phyloP scores from a whole-genome alignment of 2,113 vertebrate genomes.

The Aptenodytes forsteri region DNA sequence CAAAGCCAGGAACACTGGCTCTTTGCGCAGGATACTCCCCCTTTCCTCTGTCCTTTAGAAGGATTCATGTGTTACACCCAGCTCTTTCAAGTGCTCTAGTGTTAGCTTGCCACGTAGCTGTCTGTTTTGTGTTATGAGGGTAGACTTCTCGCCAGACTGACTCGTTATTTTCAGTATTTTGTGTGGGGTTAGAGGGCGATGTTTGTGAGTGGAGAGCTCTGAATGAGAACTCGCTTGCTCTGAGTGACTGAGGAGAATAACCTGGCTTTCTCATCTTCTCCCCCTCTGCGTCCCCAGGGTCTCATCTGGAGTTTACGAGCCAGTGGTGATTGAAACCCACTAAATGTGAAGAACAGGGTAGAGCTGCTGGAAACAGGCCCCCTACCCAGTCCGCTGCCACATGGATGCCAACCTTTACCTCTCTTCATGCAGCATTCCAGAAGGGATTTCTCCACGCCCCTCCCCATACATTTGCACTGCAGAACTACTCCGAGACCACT shows the following conservation, averaged over 20 bases:
- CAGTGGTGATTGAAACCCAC: conserved; percentile 94
- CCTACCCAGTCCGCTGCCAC: conserved; percentile 38
- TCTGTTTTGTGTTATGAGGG: not conserved
- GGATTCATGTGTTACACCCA: not conserved
- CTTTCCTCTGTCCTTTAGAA: not conserved
- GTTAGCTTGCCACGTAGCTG: not conserved
- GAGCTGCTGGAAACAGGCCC: conserved; percentile 54
- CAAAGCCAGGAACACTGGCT: not conserved
- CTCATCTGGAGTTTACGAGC: conserved; percentile 90
- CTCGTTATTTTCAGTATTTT: not conserved
- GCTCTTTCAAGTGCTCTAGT: not conserved
- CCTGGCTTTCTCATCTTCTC: not conserved
- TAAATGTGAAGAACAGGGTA: conserved; percentile 75
- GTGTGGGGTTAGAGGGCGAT: not conserved
- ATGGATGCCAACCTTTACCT: conserved; percentile 57
- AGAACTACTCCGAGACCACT: conserved; percentile 46
- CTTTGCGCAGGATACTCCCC: not conserved
- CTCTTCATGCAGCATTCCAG: conserved; percentile 70
- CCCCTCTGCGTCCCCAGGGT: conserved; percentile 75
- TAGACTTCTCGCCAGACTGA: not conserved
- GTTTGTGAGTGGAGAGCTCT: not conserved
- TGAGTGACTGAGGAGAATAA: not conserved
- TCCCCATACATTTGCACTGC: conserved; percentile 52
- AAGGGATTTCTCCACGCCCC: conserved; percentile 44
- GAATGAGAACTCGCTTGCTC: not conserved